These are phyloP conservation scores for Zoanthus solanderi DNA, from an alignment of 92 coral and sea anemone genomes.

Conservation along the genomic window DNA sequence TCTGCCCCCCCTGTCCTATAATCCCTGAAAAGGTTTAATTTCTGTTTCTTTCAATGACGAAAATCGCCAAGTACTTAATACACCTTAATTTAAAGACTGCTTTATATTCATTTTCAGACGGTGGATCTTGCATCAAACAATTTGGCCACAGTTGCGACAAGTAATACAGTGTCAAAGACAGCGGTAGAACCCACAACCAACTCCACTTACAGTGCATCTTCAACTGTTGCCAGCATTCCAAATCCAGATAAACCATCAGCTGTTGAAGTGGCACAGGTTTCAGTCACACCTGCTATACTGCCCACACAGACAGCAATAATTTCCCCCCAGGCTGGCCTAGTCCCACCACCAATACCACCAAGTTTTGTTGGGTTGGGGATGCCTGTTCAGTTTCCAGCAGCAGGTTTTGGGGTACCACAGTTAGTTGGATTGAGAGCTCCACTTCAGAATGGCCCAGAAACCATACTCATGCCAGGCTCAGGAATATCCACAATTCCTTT, in stretches of 20 bases:
- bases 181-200: neutral
- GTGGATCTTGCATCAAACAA: constrained; percentile 3
- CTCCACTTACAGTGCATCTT: neutral
- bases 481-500: constrained; percentile 28
- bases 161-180: constrained; percentile 40
- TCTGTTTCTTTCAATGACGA: no score
- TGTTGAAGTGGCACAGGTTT: neutral
- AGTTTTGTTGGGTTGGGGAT: constrained; percentile 35
- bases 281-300: constrained; percentile 3
- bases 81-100: no score
- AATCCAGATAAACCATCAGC: neutral
- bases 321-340: constrained; percentile 14
- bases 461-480: constrained; percentile 10
- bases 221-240: neutral
- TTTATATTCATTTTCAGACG: neutral
- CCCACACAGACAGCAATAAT: constrained; percentile 14
- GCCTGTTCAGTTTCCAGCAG: constrained; percentile 37
- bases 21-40: no score
- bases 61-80: no score
- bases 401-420: constrained; percentile 43
- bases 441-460: constrained; percentile 39
- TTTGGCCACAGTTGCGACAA: neutral
- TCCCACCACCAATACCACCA: constrained; percentile 48
- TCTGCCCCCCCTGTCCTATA: no score
- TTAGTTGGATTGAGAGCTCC: constrained; percentile 14